Evolutionary conservation across 2,888 invertebrate genomes (phyloP).

Genomic region (Hydroisotoma schaefferi): DNA sequence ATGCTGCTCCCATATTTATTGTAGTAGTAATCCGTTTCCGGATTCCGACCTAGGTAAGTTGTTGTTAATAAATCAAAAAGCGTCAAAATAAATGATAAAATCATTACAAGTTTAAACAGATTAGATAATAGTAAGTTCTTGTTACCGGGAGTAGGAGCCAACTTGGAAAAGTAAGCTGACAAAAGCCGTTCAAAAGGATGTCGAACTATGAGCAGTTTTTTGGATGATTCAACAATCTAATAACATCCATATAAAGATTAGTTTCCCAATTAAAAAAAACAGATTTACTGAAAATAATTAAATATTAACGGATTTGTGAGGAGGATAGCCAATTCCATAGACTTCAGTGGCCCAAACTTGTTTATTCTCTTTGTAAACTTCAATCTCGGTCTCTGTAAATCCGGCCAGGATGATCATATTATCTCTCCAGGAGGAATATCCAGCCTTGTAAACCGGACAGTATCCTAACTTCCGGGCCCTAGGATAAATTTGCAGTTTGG

Average conservation of each 20-base stretch:
- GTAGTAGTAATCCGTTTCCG: too few species aligned
- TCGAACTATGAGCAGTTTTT: slow-evolving; percentile 59
- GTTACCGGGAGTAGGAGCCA: slow-evolving; percentile 55
- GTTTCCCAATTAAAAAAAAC: too few species aligned
- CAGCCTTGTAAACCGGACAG: slow-evolving; percentile 78
- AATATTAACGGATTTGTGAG: too few species aligned
- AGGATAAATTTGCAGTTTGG: too few species aligned
- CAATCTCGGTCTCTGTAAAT: slow-evolving; percentile 53
- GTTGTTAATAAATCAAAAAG: too few species aligned
- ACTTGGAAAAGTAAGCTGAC: slow-evolving; percentile 62
- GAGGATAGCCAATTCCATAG: too few species aligned
- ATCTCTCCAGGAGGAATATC: slow-evolving; percentile 87
- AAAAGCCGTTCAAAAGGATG: slow-evolving; percentile 61
- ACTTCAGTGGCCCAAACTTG: slow-evolving; percentile 51
- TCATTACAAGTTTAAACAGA: too few species aligned
- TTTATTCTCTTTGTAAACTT: slow-evolving; percentile 50
- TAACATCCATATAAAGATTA: too few species aligned
- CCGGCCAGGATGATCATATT: slow-evolving; percentile 83
- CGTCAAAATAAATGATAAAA: too few species aligned
- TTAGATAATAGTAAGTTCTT: too few species aligned
- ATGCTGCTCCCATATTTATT: slow-evolving; percentile 56
- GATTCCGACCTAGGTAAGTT: too few species aligned
- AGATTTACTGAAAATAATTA: too few species aligned
- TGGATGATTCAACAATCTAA: slow-evolving; percentile 52
- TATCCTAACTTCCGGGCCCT: slow-evolving; percentile 60